Conservation (phyloP, 2,797 vertebrate species). For the Falco novaeseelandiae region DNA sequence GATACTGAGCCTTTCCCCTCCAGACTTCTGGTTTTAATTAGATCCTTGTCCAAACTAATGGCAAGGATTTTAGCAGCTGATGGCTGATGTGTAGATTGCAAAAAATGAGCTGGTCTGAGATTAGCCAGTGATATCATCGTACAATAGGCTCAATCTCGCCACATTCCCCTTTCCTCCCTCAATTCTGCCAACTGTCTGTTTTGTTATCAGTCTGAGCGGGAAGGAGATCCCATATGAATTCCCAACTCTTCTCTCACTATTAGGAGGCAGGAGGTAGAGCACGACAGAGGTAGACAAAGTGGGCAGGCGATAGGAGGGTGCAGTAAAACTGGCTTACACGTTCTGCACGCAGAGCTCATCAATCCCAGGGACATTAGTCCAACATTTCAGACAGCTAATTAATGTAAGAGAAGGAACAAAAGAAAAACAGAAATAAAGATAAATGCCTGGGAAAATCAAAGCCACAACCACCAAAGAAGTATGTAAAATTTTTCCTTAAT, state of each 20-base stretch:
- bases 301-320: neutral
- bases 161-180: neutral
- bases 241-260: fast-evolving
- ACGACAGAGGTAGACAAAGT: fast-evolving
- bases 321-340: neutral
- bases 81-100: neutral
- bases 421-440: neutral
- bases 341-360: neutral
- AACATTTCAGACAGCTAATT: neutral
- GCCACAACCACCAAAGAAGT: neutral
- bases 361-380: neutral
- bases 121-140: neutral
- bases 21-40: conserved; percentile 40
- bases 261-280: neutral
- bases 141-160: neutral
- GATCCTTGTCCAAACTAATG: conserved; percentile 10
- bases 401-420: neutral
- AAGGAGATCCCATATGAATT: neutral
- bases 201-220: neutral
- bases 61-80: neutral
- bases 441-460: neutral
- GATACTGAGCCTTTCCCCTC: neutral
- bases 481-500: neutral
- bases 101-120: neutral
- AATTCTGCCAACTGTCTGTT: neutral